Evolutionary conservation across 1,140 invertebrate species (phyloP).

Genomic region (Trypoxylus dichotomus): DNA sequence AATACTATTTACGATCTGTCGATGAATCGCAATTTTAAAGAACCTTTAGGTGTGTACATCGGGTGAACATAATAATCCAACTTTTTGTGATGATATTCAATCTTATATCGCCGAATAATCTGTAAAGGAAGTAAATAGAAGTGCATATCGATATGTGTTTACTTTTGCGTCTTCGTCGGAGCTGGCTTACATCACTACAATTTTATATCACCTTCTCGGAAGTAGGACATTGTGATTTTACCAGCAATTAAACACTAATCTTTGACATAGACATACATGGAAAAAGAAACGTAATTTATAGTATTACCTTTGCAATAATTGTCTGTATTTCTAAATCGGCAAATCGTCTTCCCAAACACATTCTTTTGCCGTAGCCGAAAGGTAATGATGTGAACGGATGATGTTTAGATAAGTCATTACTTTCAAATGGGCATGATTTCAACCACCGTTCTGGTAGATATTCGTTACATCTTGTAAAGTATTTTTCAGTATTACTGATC

Average conservation of each 20-base stretch:
- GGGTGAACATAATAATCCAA: slow-evolving; percentile 71
- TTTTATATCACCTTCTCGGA: background rate
- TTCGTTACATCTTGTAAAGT: slow-evolving; percentile 67
- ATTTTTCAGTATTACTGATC: slow-evolving; percentile 80
- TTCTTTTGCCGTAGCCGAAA: slow-evolving; percentile 73
- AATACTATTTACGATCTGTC: slow-evolving; percentile 36
- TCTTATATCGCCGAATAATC: slow-evolving; percentile 67
- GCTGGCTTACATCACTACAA: background rate
- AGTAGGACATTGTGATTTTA: too few species aligned
- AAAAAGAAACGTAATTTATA: background rate
- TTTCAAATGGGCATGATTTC: slow-evolving; percentile 51
- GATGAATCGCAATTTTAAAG: slow-evolving; percentile 62
- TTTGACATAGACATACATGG: background rate
- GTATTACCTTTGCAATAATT: slow-evolving; percentile 64
- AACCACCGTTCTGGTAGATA: slow-evolving; percentile 83
- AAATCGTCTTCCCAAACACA: slow-evolving; percentile 74
- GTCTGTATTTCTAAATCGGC: slow-evolving; percentile 75
- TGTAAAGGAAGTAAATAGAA: slow-evolving; percentile 51
- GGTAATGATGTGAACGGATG: slow-evolving; percentile 71
- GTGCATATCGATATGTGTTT: background rate
- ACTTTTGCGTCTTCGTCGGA: background rate
- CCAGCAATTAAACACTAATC: background rate
- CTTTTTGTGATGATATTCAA: slow-evolving; percentile 66
- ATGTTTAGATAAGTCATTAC: slow-evolving; percentile 38
- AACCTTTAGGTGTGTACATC: slow-evolving; percentile 75